A percentile compares a stretch with the other conserved stretches of the same genome.
Evolutionary conservation across 1,140 invertebrate genomes (phyloP).

Genomic region (Tetramorium parvispinum): DNA sequence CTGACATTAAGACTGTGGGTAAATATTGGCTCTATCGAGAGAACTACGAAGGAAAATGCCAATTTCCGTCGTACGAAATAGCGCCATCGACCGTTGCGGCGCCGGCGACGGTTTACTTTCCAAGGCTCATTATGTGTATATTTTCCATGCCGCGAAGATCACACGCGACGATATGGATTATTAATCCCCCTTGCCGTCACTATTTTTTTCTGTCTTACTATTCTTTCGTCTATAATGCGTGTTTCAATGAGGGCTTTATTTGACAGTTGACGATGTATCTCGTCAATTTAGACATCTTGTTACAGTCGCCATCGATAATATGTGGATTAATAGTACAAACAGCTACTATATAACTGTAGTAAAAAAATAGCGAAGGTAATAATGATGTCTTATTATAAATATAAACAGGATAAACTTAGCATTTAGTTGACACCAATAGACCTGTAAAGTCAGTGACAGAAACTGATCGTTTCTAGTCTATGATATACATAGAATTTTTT

Average conservation of each 20-base stretch:
- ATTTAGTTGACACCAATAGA: background rate
- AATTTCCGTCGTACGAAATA: constrained; percentile 57
- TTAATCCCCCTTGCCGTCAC: background rate
- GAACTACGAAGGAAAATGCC: constrained; percentile 65
- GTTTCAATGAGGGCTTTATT: background rate
- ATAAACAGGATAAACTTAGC: background rate
- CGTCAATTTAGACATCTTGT: background rate
- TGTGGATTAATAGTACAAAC: background rate
- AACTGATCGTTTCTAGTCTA: background rate
- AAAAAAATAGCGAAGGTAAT: background rate
- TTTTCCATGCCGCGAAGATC: background rate
- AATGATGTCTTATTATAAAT: background rate
- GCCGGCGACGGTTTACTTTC: background rate
- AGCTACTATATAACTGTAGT: background rate
- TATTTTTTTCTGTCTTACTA: background rate
- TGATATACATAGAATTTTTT: background rate
- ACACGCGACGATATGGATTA: background rate
- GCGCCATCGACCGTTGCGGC: constrained; percentile 21
- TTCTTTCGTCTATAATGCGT: background rate
- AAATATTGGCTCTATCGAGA: constrained; percentile 76
- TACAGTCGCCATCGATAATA: background rate
- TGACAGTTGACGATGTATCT: background rate
- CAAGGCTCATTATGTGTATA: background rate
- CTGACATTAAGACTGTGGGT: constrained; percentile 73
- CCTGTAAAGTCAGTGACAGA: background rate